phyloP scores from a whole-genome alignment of 2,113 vertebrate species.

The Tretioscincus oriximinensis region DNA sequence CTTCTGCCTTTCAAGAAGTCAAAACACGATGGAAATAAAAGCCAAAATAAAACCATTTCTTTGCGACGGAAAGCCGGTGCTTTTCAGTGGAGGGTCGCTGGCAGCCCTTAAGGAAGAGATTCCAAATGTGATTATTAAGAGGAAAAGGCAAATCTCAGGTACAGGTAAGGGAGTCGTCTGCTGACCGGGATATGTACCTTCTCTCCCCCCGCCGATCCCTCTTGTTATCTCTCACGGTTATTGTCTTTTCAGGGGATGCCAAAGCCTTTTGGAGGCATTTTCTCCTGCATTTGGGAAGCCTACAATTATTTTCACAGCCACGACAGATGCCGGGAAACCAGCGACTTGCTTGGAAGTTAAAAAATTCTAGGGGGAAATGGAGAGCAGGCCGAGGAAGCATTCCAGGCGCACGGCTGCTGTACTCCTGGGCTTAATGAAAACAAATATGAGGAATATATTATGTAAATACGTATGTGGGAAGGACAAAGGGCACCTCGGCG shows the following conservation, averaged over 20 bases:
- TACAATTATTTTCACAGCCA: conserved; percentile 65
- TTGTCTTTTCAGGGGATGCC: conserved; percentile 64
- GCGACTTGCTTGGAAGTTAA: conserved; percentile 66
- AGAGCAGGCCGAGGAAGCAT: conserved; percentile 35
- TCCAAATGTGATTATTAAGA: conserved; percentile 67
- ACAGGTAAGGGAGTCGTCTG: conserved; percentile 65
- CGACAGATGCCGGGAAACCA: conserved; percentile 54
- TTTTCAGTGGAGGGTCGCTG: conserved; percentile 67
- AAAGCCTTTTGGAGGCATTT: conserved; percentile 62
- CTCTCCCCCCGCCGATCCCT: conserved; percentile 22
- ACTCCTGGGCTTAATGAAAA: conserved; percentile 55
- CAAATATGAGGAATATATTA: conserved; percentile 52
- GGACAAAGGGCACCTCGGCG: conserved; percentile 34
- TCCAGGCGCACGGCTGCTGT: conserved; percentile 46
- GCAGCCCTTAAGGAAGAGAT: conserved; percentile 60
- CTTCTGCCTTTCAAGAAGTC: conserved; percentile 59
- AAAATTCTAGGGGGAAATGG: conserved; percentile 52
- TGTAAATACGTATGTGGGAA: conserved; percentile 47
- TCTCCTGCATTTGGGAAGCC: conserved; percentile 66
- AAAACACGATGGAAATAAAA: conserved; percentile 72
- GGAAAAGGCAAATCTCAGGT: conserved; percentile 60
- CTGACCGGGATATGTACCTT: conserved; percentile 51
- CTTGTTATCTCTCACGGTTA: conserved; percentile 59
- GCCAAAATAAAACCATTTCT: conserved; percentile 71
- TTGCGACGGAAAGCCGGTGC: conserved; percentile 69